Percentiles rank a stretch among this genome's conserved stretches.
These are phyloP conservation scores for Tubulanus polymorphus DNA, from an alignment of 2,888 invertebrate species.

Conservation along the genomic window DNA sequence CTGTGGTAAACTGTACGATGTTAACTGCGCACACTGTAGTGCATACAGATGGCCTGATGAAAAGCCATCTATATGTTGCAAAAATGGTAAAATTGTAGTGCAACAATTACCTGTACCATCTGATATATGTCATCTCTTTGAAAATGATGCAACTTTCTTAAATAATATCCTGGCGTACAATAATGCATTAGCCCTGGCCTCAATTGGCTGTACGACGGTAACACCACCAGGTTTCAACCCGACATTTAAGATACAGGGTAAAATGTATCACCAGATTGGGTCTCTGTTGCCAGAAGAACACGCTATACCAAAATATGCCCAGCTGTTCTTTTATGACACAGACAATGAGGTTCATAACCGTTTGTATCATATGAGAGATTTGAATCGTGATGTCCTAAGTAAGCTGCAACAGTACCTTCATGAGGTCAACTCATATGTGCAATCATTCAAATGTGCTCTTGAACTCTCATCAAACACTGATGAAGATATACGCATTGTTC, in stretches of 20 bases:
- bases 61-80: neutral
- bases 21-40: neutral
- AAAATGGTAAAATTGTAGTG: neutral
- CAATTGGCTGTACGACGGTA: neutral
- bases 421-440: neutral
- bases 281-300: conserved; percentile 28
- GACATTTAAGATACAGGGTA: conserved; percentile 32
- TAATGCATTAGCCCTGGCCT: neutral
- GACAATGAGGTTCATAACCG: neutral
- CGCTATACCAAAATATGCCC: conserved; percentile 31
- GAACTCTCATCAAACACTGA: neutral
- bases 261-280: conserved; percentile 34
- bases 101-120: neutral
- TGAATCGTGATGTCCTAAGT: neutral
- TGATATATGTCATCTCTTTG: neutral
- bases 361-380: neutral
- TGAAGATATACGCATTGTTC: neutral
- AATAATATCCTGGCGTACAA: neutral
- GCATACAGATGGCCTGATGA: neutral
- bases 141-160: neutral
- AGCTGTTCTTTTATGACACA: conserved; percentile 28
- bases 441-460: neutral
- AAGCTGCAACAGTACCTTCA: neutral
- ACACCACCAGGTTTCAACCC: neutral
- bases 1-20: neutral